phyloP scores from a whole-genome alignment of 2,888 invertebrate species.

The Ophion obscuratus region DNA sequence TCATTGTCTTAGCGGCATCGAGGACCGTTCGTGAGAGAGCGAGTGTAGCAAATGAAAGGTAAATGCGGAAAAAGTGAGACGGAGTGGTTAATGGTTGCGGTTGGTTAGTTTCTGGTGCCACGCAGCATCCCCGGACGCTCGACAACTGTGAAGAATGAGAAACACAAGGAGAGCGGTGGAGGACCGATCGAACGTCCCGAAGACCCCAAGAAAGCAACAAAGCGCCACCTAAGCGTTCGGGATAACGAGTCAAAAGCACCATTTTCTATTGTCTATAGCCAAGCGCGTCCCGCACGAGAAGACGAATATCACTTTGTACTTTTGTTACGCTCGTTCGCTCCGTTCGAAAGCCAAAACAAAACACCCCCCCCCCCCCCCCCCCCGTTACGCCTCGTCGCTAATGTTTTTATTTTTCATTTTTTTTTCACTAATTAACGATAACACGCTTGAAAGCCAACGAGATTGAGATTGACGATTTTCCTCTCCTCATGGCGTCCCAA shows the following conservation, averaged over 20 bases:
- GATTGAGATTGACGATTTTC: conserved; percentile 26
- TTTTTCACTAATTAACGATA: conserved; percentile 59
- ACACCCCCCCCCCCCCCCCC: conserved; percentile 15
- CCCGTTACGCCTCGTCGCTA: conserved; percentile 40
- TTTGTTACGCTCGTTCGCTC: conserved; percentile 13
- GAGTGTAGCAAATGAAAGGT: conserved; percentile 60
- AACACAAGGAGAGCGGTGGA: conserved; percentile 48
- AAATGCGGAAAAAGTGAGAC: conserved; percentile 35
- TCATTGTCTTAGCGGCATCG: conserved; percentile 71
- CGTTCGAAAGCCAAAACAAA: conserved; percentile 30
- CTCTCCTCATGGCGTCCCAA: conserved; percentile 16
- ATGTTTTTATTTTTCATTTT: background rate
- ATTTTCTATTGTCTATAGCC: conserved; percentile 2
- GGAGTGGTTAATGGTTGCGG: conserved; percentile 39
- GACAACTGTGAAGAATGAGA: conserved; percentile 51
- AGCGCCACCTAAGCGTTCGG: conserved; percentile 65
- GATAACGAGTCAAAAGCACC: conserved; percentile 53
- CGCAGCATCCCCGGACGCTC: conserved; percentile 11
- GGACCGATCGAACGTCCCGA: conserved; percentile 41
- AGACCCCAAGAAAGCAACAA: conserved; percentile 56
- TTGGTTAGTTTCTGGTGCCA: conserved; percentile 19
- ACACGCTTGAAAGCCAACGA: conserved; percentile 38
- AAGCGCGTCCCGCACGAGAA: conserved; percentile 4
- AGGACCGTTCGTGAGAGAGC: conserved; percentile 50
- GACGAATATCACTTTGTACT: conserved; percentile 53